phyloP scores from a whole-genome alignment of 2,888 invertebrate species.

The Nipponacmea schrenckii region DNA sequence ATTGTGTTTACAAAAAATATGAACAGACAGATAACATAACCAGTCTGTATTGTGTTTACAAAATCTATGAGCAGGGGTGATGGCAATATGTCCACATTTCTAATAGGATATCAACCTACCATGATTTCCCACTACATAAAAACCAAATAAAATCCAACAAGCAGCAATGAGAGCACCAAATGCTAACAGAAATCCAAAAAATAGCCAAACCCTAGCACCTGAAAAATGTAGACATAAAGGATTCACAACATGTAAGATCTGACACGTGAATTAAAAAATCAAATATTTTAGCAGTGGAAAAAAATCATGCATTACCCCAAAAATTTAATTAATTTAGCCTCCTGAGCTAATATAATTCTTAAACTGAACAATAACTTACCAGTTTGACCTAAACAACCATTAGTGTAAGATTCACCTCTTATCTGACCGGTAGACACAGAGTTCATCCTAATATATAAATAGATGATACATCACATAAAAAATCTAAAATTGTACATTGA shows the following conservation, averaged over 20 bases:
- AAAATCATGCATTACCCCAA: too few species aligned
- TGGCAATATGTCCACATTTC: too few species aligned
- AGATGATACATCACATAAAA: background rate
- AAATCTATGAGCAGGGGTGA: background rate
- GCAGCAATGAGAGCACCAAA: constrained; percentile 96
- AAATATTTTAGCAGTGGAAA: too few species aligned
- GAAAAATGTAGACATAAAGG: constrained; percentile 15
- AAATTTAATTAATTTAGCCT: too few species aligned
- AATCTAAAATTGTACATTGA: background rate
- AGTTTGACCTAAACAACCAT: constrained; percentile 86
- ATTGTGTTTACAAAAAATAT: too few species aligned
- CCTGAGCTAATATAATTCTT: too few species aligned
- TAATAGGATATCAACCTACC: constrained; percentile 1
- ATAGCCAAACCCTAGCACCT: constrained; percentile 89
- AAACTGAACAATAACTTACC: constrained; percentile 69
- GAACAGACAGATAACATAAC: constrained; percentile 20
- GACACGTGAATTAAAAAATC: too few species aligned
- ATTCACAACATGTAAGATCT: too few species aligned
- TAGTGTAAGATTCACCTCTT: constrained; percentile 78
- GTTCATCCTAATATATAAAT: constrained; percentile 78
- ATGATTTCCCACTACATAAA: constrained; percentile 72
- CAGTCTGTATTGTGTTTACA: background rate
- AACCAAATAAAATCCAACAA: constrained; percentile 94
- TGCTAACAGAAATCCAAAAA: constrained; percentile 95
- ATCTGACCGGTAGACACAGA: constrained; percentile 93